Base-by-base conservation (phyloP, 2,888 invertebrate species). In the Platycheirus albimanus region DNA sequence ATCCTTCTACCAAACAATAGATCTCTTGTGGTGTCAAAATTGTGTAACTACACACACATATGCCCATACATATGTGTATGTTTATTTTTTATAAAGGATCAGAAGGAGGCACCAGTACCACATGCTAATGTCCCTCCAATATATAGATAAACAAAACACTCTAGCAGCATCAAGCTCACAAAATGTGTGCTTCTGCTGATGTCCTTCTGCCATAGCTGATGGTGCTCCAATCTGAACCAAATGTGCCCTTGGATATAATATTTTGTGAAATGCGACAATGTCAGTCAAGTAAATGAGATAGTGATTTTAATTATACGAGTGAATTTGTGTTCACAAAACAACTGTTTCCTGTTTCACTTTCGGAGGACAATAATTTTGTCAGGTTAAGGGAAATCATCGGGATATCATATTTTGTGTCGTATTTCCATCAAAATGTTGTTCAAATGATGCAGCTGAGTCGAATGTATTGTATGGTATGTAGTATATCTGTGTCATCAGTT, bases 231-330 rank as follows among this genome's bases (percentile, higher is more conserved):
- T 81, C 54, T 51, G 54, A 69, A 52, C 52, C 52, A 54, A 28
- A 63, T 45, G 64, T 63, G 43, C 64, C 78, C 72, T 69, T 77
- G 72, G 33, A 63, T 15, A 41, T 19, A 58, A 58, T 67, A 69
- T 36, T 49, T 64, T 80, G 67, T 58, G 63, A 36, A 54, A 45
- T 72, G 66, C 77, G 72, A 72, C 72, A 74, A 43, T 74, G 67
- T 72, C 81, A 81, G 75, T 77, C 54, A 54, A 58, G 41, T 20
- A 54, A 72, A 63, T 54, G 69, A 38, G 63, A 52, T 67, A 51
- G 63, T 72, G 56, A 78, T 71, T 83, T 83, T 64, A 83, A 78
- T 78, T 77, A 72, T 41, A 24, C 41, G 24, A 56, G 24, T 24
- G 5, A 56, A 20, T 38, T 56, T 24, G 56, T 24, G 8, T 15